Evolutionary conservation across 2,113 vertebrate species (phyloP), one percentile per base, ranked within the genome.

Genomic region (Eretmodus cyanostictus): DNA sequence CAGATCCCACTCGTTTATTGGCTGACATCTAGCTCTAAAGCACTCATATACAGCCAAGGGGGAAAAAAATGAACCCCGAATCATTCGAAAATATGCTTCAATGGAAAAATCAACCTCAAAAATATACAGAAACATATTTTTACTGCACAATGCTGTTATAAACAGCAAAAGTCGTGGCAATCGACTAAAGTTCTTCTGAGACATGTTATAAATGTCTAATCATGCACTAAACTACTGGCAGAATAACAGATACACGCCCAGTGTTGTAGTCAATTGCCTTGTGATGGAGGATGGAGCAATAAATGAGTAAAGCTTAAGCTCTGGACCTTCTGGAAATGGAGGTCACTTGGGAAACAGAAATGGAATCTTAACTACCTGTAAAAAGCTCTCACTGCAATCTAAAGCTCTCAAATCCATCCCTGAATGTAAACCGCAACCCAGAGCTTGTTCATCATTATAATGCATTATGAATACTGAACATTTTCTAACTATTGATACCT

Each of bases 321-420:
- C 88, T 82, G 83, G 92, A 89, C 91, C 93, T 80, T 84, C 82
- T 88, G 86, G 87, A 93, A 91, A 93, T 93, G 82, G 89, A 92
- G 93, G 93, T 92, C 91, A 91, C 83, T 83, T 82, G 53, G 81
- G 87, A 91, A 92, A 94, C 91, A 93, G 89, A 93, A 93, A 94
- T 91, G 87, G 92, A 94, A 95, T 94, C 87, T 91, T 93, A 94
- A 94, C 91, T 91, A 95, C 86, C 85, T 91, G 87, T 92, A 90
- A 92, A 93, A 93, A 91, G 86, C 81, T 49, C 55, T 68, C 24
- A 22, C 27, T 68, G 78, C 87, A 91, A 93, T 92, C 88, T 85
- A 84, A 89, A 90, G 80, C 86, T 82, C 80, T 87, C 87, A 86
- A 83, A 95, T 94, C 89, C 84, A 92, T 88, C 87, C 82, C 82